Conservation (phyloP, 2,797 vertebrate genomes). For the Hephaestus fuliginosus region DNA sequence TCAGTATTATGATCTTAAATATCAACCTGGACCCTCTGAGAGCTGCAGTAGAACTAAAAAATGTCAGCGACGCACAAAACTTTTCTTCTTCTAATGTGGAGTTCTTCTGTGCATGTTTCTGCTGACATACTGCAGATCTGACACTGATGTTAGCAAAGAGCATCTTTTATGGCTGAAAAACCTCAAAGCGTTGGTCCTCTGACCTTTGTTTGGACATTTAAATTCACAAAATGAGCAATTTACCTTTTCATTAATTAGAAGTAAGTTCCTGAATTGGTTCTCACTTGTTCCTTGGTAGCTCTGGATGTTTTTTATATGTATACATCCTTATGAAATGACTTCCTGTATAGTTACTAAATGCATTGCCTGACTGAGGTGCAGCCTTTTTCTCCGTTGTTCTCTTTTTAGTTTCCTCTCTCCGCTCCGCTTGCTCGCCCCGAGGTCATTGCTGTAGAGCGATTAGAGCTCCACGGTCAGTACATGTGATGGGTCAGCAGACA, state of each 20-base stretch:
- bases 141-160: too few relatives aligned
- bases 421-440: background rate
- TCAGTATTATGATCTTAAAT: constrained; percentile 5
- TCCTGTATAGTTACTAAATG: background rate
- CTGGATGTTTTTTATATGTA: background rate
- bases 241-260: too few relatives aligned
- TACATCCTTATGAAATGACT: background rate
- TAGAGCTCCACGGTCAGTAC: background rate
- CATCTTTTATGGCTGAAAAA: too few relatives aligned
- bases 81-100: too few relatives aligned
- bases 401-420: background rate
- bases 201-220: background rate
- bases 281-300: too few relatives aligned
- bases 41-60: background rate
- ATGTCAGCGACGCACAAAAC: background rate
- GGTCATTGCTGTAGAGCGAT: background rate
- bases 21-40: constrained; percentile 12
- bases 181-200: background rate
- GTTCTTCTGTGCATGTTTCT: too few relatives aligned
- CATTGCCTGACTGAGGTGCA: background rate
- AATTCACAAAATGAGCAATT: background rate
- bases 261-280: background rate
- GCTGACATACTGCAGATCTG: too few relatives aligned
- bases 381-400: background rate
- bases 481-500: background rate